phyloP scores from a whole-genome alignment of 2,888 invertebrate genomes.

The Mimas tiliae region DNA sequence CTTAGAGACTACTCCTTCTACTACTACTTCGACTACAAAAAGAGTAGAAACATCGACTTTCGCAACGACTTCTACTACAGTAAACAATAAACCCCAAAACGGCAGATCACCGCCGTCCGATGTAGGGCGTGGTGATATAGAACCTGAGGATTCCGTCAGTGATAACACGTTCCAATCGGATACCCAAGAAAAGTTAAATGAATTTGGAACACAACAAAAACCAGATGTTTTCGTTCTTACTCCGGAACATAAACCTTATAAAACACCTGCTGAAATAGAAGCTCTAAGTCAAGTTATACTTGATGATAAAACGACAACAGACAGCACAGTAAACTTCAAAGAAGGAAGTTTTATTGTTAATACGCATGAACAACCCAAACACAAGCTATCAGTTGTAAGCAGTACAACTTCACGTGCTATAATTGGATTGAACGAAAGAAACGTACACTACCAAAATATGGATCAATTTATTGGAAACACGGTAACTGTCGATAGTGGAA shows the following conservation, averaged over 20 bases:
- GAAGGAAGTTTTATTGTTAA: not conserved
- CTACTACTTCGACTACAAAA: not conserved
- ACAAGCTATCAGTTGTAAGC: not conserved
- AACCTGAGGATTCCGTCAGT: constrained; percentile 39
- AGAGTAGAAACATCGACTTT: not conserved
- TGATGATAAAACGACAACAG: not conserved
- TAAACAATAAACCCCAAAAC: constrained; percentile 26
- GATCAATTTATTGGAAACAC: not conserved
- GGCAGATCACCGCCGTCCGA: constrained; percentile 37
- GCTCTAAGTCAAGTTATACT: constrained; percentile 28
- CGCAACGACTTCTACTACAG: not conserved
- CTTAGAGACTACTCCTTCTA: not conserved
- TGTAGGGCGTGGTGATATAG: constrained; percentile 52
- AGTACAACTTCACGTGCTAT: not conserved
- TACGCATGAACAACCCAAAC: not conserved
- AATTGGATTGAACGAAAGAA: not conserved
- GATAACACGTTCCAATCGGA: not conserved
- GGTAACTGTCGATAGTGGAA: not conserved
- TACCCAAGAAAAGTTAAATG: constrained; percentile 20
- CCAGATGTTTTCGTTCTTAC: not conserved
- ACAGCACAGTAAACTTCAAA: not conserved
- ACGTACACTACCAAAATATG: constrained; percentile 30
- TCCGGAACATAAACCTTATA: constrained; percentile 30
- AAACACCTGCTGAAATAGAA: constrained; percentile 35
- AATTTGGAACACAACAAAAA: not conserved